Evolutionary conservation across 2,888 invertebrate genomes (phyloP), one percentile per base, ranked within the genome.

Genomic region (Quadroppia sp.): DNA sequence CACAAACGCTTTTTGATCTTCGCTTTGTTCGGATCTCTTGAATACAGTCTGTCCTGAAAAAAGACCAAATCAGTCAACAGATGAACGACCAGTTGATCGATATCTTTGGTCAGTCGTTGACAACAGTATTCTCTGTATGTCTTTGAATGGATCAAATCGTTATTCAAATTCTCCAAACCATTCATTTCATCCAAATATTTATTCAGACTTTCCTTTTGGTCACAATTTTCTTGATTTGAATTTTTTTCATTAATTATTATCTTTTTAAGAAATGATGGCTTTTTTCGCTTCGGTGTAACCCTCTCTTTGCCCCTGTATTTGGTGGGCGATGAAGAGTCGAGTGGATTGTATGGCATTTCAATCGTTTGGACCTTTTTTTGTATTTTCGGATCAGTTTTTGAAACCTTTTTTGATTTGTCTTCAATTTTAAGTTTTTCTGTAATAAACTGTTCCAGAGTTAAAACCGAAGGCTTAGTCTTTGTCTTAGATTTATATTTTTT

Each of bases 21-120:
- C 28, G 79, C 79, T 81, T 88, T 89, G 2, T 85, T 83, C 30
- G 86, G 85, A 79, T 88, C 87, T 76, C 84, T 85, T 74, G 85
- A 84, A 79, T 85, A 86, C 42, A 86, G 83, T 20, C 87, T 83
- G 78, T 87, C 87, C 81, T 89, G 89, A 78, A 87, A 88, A 13
- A 85, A 82, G 69, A 87, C 84, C 23, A 89, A 81, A 77, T 87
- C 86, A 72, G 83, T 82, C 0, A 89, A 78, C 70, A 88, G 80
- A 20, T 80, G 78, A 40, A 83, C 83, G 20, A 85, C 84, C 72
- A 84, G 80, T 36, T 82, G 80, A 77, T 86, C 85, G 7, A 89
- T 82, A 32, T 85, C 85, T 61, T 84, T 80, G n/a, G 86, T 86
- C 17, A 87, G 82, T 59, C 85, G 83, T 80, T 88, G 88, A 78